These are phyloP conservation scores for Pteromalus puparum DNA, from an alignment of 1,140 invertebrate genomes.

Conservation along the genomic window DNA sequence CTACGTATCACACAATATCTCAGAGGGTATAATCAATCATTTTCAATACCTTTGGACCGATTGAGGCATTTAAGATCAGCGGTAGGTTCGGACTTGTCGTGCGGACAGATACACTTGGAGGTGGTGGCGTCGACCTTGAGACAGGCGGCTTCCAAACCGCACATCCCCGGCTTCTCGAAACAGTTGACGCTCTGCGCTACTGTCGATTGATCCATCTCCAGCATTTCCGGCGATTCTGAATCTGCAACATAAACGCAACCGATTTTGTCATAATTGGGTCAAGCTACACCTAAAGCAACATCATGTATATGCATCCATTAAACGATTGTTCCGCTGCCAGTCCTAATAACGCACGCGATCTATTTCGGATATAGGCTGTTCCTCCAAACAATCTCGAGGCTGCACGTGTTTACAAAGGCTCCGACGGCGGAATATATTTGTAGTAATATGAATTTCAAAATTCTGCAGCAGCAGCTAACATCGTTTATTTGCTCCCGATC, in stretches of 20 bases:
- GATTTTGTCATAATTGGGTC: not conserved
- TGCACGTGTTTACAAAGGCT: constrained; percentile 33
- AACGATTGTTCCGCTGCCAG: not conserved
- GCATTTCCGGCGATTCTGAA: constrained; percentile 51
- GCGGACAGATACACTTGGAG: constrained; percentile 81
- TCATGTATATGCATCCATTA: not conserved
- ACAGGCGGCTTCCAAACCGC: constrained; percentile 80
- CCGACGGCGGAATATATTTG: constrained; percentile 13
- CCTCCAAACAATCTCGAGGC: constrained; percentile 33
- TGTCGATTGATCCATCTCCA: constrained; percentile 49
- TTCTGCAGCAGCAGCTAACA: not conserved
- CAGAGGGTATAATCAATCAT: not conserved
- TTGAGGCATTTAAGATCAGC: constrained; percentile 80
- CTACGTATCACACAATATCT: not conserved
- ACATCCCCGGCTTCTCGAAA: constrained; percentile 72
- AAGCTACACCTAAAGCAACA: not conserved
- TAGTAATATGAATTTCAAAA: constrained; percentile 45
- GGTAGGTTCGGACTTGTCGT: constrained; percentile 78
- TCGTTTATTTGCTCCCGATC: constrained; percentile 28
- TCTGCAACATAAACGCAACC: not conserved
- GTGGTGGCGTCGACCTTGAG: constrained; percentile 67
- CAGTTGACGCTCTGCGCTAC: constrained; percentile 62
- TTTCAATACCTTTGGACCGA: constrained; percentile 60
- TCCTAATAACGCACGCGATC: too few relatives aligned
- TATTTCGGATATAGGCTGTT: not conserved